Percentiles rank a stretch among this genome's conserved stretches.
Evolutionary conservation across 35 echinoderm and acorn worm genomes (phyloP).

Genomic region (Ophioderma brevispina): DNA sequence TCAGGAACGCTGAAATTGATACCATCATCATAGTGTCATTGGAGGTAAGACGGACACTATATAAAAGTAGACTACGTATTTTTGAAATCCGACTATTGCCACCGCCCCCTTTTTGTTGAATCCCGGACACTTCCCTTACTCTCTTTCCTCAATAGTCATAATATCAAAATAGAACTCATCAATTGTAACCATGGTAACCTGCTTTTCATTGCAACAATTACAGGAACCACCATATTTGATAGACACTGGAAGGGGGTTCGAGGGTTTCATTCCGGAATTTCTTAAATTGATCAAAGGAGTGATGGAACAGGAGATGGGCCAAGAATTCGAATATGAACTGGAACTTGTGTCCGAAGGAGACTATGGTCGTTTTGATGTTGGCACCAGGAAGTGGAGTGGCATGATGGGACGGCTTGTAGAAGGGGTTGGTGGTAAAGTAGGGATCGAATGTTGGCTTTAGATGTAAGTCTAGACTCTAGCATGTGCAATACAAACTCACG

Average conservation of each 20-base stretch:
- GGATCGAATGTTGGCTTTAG: no score
- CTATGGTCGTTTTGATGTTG: constrained; percentile 69
- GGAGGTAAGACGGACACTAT: constrained; percentile 61
- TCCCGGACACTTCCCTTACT: no score
- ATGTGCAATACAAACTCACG: no score
- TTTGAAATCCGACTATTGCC: background rate
- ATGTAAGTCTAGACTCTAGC: no score
- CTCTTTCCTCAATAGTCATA: no score
- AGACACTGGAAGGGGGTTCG: constrained; percentile 70
- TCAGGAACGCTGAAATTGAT: constrained; percentile 74
- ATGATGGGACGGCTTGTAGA: constrained; percentile 78
- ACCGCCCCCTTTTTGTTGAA: background rate
- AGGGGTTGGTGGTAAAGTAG: constrained; percentile 80
- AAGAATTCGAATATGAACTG: constrained; percentile 71
- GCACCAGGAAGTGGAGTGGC: constrained; percentile 75
- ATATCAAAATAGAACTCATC: no score
- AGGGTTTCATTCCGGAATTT: constrained; percentile 73
- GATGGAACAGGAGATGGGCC: constrained; percentile 66
- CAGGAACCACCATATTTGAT: constrained; percentile 88
- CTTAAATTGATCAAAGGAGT: constrained; percentile 53
- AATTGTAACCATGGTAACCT: background rate
- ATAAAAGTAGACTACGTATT: no score
- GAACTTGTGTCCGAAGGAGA: constrained; percentile 80
- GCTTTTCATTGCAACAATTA: background rate
- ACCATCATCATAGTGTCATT: constrained; percentile 71